These are phyloP conservation scores for Champsocephalus gunnari DNA, from an alignment of 2,797 vertebrate genomes.

Conservation along the genomic window DNA sequence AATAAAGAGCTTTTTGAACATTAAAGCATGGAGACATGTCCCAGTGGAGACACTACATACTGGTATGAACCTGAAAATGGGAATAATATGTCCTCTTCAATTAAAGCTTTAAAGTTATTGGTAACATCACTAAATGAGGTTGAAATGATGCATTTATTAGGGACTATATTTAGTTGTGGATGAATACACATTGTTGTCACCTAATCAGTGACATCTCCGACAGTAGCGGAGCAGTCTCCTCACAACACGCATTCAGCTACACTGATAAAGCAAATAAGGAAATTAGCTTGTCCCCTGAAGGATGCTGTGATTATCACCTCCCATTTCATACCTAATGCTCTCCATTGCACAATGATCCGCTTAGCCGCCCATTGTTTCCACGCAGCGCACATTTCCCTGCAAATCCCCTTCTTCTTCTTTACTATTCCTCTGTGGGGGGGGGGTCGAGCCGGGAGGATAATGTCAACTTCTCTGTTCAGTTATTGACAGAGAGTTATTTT, in stretches of 20 bases:
- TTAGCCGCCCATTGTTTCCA: conserved; percentile 57
- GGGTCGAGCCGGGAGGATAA: conserved; percentile 48
- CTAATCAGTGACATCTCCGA: conserved; percentile 19
- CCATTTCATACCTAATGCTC: conserved; percentile 53
- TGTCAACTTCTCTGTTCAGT: conserved; percentile 47
- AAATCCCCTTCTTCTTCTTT: conserved; percentile 73
- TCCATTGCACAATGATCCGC: conserved; percentile 35
- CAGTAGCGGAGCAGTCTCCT: neutral
- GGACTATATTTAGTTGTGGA: neutral
- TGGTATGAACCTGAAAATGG: no score
- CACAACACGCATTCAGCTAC: neutral
- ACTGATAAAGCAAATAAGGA: conserved; percentile 24
- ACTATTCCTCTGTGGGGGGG: conserved; percentile 42
- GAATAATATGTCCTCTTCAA: no score
- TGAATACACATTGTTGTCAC: conserved; percentile 5
- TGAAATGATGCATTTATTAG: neutral
- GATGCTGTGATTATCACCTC: conserved; percentile 53
- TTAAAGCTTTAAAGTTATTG: no score
- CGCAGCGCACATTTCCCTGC: conserved; percentile 41
- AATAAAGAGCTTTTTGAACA: no score
- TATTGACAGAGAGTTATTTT: conserved; percentile 52
- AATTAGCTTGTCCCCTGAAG: conserved; percentile 54
- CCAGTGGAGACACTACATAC: no score
- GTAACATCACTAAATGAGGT: neutral
- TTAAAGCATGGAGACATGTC: no score